Evolutionary conservation across 2,113 vertebrate species (phyloP).

Genomic region (Crotalus viridis): DNA sequence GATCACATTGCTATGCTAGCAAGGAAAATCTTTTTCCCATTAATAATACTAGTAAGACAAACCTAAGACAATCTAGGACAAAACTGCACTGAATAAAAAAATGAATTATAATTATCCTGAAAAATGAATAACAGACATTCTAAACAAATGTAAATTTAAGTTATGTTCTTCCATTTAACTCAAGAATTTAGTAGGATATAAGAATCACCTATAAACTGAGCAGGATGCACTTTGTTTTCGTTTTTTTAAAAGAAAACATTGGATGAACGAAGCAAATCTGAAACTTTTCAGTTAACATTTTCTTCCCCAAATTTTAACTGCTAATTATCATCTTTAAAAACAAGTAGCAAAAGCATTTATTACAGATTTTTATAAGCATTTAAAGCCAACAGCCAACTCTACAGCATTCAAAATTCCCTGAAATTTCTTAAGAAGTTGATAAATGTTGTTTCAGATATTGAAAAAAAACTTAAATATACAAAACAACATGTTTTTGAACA

Average conservation of each 20-base stretch:
- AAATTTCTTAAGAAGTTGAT: not conserved
- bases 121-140: not conserved
- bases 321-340: not conserved
- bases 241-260: not conserved
- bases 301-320: not conserved
- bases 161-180: not conserved
- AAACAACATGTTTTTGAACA: too few relatives aligned
- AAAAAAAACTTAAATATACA: too few relatives aligned
- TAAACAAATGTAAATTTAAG: not conserved
- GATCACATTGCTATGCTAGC: not conserved
- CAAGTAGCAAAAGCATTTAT: not conserved
- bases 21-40: not conserved
- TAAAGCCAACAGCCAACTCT: not conserved
- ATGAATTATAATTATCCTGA: not conserved
- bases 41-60: not conserved
- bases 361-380: not conserved
- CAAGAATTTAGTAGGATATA: not conserved
- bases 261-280: constrained; percentile 3
- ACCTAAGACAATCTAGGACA: not conserved
- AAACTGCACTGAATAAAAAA: not conserved
- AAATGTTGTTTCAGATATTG: not conserved
- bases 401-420: not conserved
- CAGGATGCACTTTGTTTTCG: not conserved
- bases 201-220: not conserved
- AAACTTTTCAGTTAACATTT: not conserved